These are phyloP conservation scores for Heteractis magnifica DNA, from an alignment of 92 coral and sea anemone species.

Conservation along the genomic window DNA sequence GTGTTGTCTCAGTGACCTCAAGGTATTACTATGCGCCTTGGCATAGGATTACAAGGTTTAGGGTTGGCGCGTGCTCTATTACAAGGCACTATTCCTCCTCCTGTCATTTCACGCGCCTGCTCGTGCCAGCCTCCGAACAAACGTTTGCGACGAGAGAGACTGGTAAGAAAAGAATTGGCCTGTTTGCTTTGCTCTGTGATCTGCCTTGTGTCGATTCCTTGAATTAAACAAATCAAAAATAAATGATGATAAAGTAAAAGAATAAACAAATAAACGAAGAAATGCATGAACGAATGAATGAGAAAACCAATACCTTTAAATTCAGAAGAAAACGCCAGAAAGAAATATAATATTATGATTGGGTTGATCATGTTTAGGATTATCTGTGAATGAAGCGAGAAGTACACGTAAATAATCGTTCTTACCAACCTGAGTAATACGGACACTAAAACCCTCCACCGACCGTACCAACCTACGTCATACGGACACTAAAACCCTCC, in stretches of 20 bases:
- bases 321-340: not conserved
- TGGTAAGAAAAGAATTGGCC: constrained; percentile 27
- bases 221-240: not conserved
- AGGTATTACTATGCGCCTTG: too few relatives aligned
- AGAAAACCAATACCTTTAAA: not conserved
- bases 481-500: not conserved
- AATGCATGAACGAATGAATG: not conserved
- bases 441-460: not conserved
- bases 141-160: constrained; percentile 34
- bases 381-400: not conserved
- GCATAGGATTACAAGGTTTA: not conserved
- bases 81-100: constrained; percentile 27
- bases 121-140: constrained; percentile 44
- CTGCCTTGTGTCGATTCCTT: constrained; percentile 6
- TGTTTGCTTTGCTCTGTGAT: constrained; percentile 2
- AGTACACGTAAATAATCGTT: not conserved
- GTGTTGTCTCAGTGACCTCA: too few relatives aligned
- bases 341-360: not conserved
- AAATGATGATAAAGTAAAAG: not conserved
- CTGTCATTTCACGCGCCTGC: constrained; percentile 23
- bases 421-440: not conserved
- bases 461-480: not conserved
- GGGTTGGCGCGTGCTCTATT: not conserved
- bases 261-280: not conserved
- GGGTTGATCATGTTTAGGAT: not conserved